Conservation (phyloP, 2,113 vertebrate species). For the Chaetops frenatus region DNA sequence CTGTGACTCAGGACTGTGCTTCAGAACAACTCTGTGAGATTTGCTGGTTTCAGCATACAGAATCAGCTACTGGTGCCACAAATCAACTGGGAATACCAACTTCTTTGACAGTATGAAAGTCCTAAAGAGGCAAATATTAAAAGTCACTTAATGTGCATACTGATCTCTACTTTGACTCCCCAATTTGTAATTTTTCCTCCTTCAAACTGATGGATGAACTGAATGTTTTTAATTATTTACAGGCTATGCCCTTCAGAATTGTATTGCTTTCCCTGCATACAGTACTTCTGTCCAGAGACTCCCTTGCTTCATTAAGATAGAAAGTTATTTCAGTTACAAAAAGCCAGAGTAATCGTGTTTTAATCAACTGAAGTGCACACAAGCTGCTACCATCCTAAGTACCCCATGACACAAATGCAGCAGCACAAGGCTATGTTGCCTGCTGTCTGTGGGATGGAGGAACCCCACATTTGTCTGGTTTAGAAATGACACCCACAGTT, state of each 20-base stretch:
- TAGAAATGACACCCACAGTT: background rate
- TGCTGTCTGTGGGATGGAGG: background rate
- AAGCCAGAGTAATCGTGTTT: conserved; percentile 6
- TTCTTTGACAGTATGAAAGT: background rate
- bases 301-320: conserved; percentile 39
- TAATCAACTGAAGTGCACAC: conserved; percentile 9
- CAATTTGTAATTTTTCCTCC: background rate
- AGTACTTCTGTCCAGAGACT: conserved; percentile 43
- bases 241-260: conserved; percentile 36
- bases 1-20: background rate
- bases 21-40: background rate
- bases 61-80: background rate
- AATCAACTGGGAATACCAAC: background rate
- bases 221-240: conserved; percentile 41
- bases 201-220: conserved; percentile 32
- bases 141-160: background rate
- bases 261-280: background rate
- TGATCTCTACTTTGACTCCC: background rate
- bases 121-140: background rate
- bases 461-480: background rate
- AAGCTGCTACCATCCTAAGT: background rate
- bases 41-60: fast-evolving
- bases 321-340: conserved; percentile 31
- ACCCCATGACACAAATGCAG: background rate
- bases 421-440: background rate